Evolutionary conservation across 1,140 invertebrate species (phyloP), one percentile per base, ranked within the genome.

Genomic region (Drosophila takahashii): DNA sequence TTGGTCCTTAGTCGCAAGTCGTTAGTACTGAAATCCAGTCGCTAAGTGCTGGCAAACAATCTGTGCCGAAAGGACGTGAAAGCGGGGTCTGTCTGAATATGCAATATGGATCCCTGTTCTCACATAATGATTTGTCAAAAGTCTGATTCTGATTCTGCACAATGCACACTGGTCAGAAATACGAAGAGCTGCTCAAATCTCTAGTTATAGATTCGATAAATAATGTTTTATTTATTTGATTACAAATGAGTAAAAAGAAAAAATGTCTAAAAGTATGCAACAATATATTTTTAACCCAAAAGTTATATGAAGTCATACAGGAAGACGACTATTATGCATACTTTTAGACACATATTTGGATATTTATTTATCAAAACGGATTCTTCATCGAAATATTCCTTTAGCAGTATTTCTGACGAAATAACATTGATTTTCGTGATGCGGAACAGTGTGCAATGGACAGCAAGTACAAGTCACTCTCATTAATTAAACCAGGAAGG

Each of bases 401-500:
- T 22, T 22, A 22, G 22, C 22, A 22, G 22, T 32, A 32, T 32
- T 32, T 32, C 1, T 32, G 2, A 32, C 29, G 0, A 8, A 32
- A 9, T 9, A 32, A 32, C 29, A 9, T 32, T 32, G 8, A 32
- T 41, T 27, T 26, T 1, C 5, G 22, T 13, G 13, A 1, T 27
- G 22, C 26, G 13, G 1, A 8, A n/a, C 47, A 50, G 22, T 50
- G 47, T 50, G 26, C 47, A 16, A 15, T 16, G 56, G 66, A 3
- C 48, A 73, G 41, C 66, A 2, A 61, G 50, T 51, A 81, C 81
- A 81, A 85, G 81, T 85, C 81, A 85, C 78, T 86, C 77, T 81
- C 81, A 77, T 81, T 86, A 85, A 85, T 85, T 85, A 85, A 86
- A 70, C 45, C 66, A 62, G 73, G 58, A 59, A 54, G 54, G 45